These are phyloP conservation scores for Dolichoris vasculosae DNA, from an alignment of 1,140 invertebrate genomes.

Conservation along the genomic window DNA sequence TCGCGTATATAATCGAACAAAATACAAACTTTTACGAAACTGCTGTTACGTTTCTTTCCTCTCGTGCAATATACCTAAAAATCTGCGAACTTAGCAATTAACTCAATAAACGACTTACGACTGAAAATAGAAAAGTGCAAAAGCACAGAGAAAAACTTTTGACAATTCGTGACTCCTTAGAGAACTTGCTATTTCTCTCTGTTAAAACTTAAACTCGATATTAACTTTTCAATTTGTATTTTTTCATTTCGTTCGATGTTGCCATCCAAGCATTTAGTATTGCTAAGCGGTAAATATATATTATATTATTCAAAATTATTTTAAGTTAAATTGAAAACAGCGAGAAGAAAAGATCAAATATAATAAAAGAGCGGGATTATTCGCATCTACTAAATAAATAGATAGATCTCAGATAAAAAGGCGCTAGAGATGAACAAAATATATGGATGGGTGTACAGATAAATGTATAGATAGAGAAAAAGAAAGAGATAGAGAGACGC, in stretches of 20 bases:
- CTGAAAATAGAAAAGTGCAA: not conserved
- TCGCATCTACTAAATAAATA: too few species aligned
- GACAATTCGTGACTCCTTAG: slow-evolving; percentile 11
- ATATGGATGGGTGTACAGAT: too few species aligned
- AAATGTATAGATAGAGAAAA: not conserved
- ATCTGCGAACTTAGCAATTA: slow-evolving; percentile 38
- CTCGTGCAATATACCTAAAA: slow-evolving; percentile 1
- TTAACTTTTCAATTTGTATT: slow-evolving; percentile 22
- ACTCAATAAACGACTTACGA: slow-evolving; percentile 41
- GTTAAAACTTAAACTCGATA: not conserved
- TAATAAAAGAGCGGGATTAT: not conserved
- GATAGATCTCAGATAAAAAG: too few species aligned
- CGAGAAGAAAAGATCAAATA: too few species aligned
- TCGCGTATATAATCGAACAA: slow-evolving; percentile 19
- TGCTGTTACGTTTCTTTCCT: not conserved
- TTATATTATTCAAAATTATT: not conserved
- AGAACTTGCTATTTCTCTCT: not conserved
- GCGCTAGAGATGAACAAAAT: too few species aligned
- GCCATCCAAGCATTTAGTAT: not conserved
- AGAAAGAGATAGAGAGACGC: not conserved
- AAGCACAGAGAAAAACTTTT: slow-evolving; percentile 12
- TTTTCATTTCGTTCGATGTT: not conserved
- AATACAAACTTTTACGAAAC: slow-evolving; percentile 23
- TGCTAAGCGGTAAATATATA: not conserved
- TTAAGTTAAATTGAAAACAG: not conserved